These are phyloP conservation scores for Thymelicus acteon DNA, from an alignment of 2,888 invertebrate genomes.

Conservation along the genomic window DNA sequence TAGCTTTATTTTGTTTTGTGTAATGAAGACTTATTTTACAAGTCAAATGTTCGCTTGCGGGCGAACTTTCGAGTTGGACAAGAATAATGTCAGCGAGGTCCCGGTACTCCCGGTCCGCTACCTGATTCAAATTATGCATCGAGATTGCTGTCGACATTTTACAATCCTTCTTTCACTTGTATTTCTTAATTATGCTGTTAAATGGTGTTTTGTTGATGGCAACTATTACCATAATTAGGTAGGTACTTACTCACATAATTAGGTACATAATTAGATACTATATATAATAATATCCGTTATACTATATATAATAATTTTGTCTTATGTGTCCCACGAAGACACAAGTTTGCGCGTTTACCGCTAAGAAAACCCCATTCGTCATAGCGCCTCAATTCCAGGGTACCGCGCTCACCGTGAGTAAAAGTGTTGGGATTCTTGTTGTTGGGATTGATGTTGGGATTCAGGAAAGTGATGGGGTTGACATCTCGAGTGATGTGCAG, in stretches of 20 bases:
- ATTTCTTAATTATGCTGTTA: background rate
- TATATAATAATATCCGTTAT: no score
- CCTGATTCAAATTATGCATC: slow-evolving; percentile 34
- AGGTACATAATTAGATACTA: no score
- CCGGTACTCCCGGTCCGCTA: slow-evolving; percentile 16
- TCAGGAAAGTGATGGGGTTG: no score
- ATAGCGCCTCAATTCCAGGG: no score
- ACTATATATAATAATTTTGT: no score
- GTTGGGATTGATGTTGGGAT: no score
- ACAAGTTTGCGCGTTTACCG: no score
- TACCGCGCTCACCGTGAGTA: no score
- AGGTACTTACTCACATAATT: background rate
- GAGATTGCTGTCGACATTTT: slow-evolving; percentile 31
- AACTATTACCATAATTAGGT: background rate
- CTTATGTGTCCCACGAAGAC: no score
- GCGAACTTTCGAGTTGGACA: slow-evolving; percentile 41
- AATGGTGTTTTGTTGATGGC: background rate
- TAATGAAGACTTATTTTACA: slow-evolving; percentile 69
- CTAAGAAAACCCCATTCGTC: no score
- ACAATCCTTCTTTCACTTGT: slow-evolving; percentile 10
- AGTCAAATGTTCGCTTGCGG: slow-evolving; percentile 51
- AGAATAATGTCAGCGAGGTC: slow-evolving; percentile 33
- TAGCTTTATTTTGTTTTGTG: slow-evolving; percentile 69
- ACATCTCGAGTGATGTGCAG: no score
- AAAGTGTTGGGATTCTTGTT: no score